A percentile compares a stretch with the other conserved stretches of the same genome.
Conservation (phyloP, 2,113 vertebrate species). For the Crotalus viridis region DNA sequence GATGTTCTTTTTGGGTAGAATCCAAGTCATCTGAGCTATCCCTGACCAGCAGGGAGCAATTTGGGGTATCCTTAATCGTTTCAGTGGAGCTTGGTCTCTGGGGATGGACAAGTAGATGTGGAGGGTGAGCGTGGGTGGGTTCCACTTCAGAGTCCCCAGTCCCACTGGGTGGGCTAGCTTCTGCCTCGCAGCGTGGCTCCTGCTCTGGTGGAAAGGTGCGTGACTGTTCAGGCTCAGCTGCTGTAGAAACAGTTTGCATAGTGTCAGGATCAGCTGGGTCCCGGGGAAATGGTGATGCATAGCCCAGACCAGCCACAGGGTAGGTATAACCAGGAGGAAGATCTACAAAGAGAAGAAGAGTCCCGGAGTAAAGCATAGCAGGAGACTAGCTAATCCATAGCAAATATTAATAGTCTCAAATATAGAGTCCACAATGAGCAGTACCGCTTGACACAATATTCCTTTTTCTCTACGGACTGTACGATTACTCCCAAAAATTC, state of each 20-base stretch:
- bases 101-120: conserved; percentile 45
- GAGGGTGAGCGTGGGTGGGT: conserved; percentile 29
- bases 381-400: background rate
- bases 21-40: conserved; percentile 23
- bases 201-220: conserved; percentile 66
- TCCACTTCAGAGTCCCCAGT: background rate
- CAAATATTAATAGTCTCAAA: background rate
- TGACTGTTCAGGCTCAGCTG: conserved; percentile 67
- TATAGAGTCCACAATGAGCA: background rate
- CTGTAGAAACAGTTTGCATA: conserved; percentile 71
- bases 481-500: background rate
- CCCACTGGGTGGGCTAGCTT: conserved; percentile 9
- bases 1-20: conserved; percentile 27
- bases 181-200: conserved; percentile 34
- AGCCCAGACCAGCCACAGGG: conserved; percentile 75
- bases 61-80: background rate
- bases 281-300: conserved; percentile 75
- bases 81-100: conserved; percentile 49
- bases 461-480: background rate
- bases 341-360: conserved; percentile 66
- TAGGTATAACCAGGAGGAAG: conserved; percentile 83
- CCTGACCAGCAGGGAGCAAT: conserved; percentile 35
- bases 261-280: conserved; percentile 82
- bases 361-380: rapidly evolving
- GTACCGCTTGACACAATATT: background rate